Evolutionary conservation across 2,797 vertebrate genomes (phyloP).

Genomic region (Sibirionetta formosa): DNA sequence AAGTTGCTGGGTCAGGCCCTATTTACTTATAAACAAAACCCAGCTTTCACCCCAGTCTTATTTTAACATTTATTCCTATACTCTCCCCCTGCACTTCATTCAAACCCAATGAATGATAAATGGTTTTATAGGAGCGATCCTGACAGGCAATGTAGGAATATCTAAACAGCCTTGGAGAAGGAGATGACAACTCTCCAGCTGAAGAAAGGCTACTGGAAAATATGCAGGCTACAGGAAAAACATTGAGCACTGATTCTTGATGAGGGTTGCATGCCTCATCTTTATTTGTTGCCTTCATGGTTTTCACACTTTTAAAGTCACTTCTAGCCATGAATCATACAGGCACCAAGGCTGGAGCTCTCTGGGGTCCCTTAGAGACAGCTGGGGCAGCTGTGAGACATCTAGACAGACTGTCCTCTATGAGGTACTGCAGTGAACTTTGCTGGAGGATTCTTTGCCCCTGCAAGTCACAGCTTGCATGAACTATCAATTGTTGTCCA

Average conservation of each 20-base stretch:
- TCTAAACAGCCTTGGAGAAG: not conserved
- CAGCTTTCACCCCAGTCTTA: not conserved
- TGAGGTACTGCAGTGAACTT: not conserved
- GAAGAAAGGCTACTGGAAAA: not conserved
- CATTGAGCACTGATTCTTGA: rapidly evolving
- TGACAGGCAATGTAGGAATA: not conserved
- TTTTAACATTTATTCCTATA: not conserved
- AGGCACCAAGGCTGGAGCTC: rapidly evolving
- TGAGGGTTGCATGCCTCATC: rapidly evolving
- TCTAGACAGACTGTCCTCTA: not conserved
- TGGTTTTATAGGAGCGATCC: not conserved
- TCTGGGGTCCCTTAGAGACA: not conserved
- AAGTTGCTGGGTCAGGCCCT: not conserved
- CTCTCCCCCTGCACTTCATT: not conserved
- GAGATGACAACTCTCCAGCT: not conserved
- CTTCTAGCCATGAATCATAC: rapidly evolving
- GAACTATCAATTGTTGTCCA: rapidly evolving
- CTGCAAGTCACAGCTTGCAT: not conserved
- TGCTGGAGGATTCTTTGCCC: not conserved
- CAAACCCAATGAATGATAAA: not conserved
- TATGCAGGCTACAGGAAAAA: rapidly evolving
- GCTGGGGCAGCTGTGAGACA: not conserved
- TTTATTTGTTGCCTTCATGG: rapidly evolving
- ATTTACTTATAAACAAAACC: not conserved
- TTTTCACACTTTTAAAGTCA: not conserved